Evolutionary conservation across 2,888 invertebrate genomes (phyloP).

Genomic region (Chirona hameri): DNA sequence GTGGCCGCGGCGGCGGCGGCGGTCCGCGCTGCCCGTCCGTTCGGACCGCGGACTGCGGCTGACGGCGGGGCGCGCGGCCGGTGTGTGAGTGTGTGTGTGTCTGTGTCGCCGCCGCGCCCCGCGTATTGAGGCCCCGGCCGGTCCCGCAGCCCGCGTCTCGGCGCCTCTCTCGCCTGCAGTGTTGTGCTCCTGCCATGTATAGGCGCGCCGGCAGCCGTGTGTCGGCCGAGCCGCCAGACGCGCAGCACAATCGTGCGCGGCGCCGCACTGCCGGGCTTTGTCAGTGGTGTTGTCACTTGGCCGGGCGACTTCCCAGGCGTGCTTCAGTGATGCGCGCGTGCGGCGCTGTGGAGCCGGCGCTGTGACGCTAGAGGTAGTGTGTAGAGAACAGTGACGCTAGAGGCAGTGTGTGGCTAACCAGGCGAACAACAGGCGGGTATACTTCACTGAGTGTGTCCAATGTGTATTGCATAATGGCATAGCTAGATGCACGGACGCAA

Average conservation of each 20-base stretch:
- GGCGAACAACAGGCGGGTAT: background rate
- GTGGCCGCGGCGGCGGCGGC: background rate
- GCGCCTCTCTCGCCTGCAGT: background rate
- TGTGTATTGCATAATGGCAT: background rate
- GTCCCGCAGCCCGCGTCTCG: background rate
- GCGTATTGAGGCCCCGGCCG: background rate
- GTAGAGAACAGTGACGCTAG: too few species aligned
- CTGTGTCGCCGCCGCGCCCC: background rate
- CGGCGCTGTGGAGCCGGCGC: background rate
- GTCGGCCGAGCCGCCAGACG: too few species aligned
- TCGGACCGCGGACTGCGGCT: too few species aligned
- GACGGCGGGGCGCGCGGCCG: background rate
- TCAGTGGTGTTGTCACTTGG: too few species aligned
- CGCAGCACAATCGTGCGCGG: too few species aligned
- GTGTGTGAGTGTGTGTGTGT: background rate
- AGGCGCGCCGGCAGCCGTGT: too few species aligned
- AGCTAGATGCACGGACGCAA: background rate
- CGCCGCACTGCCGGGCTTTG: too few species aligned
- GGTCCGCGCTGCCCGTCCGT: background rate
- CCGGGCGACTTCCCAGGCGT: background rate
- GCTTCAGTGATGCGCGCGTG: background rate
- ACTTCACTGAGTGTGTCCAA: background rate
- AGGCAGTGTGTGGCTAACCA: too few species aligned
- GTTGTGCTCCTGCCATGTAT: too few species aligned
- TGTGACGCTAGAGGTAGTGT: background rate